Evolutionary conservation across 92 coral and sea anemone species (phyloP), one percentile per base, ranked within the genome.

Genomic region (Blastomussa wellsi): DNA sequence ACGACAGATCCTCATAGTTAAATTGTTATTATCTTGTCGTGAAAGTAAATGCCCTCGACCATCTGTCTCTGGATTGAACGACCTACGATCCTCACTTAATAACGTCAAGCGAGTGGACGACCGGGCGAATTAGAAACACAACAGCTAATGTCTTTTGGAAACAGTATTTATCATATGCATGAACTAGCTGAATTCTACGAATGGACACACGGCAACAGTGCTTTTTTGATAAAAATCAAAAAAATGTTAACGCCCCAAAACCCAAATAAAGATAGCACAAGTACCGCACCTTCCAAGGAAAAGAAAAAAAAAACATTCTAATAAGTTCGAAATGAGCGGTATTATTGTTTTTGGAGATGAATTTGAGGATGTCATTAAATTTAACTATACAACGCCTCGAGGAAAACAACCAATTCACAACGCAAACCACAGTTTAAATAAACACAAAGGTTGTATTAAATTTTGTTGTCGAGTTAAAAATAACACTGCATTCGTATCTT

Each of bases 121-220:
- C 86, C 87, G 80, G 44, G 80, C 41, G 87, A 83, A 83, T 83
- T 74, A 83, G 15, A 39, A n/a, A 62, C 29, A 32, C 80, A 74
- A 75, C 67, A 73, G 57, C 44, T 74, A 83, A 74, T 83, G 74
- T 75, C 72, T 83, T 83, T 82, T 74, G 57, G 59, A 74, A 74
- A 75, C 42, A 83, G 26, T 65, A 4, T 57, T 64, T 39, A 74
- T 83, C 48, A 22, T 83, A 38, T 74, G 72, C 78, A 42, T 74
- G 47, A 19, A 57, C 62, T 59, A 52, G 55, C 33, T 5, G 33
- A 19, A 31, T 12, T 70, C 44, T 26, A 24, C 53, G 35, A 31
- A 62, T 28, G 38, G 31, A 55, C 26, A 53, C 7, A 17, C 11
- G 37, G 28, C 32, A 11, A 52, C 7, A 37, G 11, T 35, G 49